phyloP scores from a whole-genome alignment of 2,113 vertebrate genomes.

The Spilogale gracilis region DNA sequence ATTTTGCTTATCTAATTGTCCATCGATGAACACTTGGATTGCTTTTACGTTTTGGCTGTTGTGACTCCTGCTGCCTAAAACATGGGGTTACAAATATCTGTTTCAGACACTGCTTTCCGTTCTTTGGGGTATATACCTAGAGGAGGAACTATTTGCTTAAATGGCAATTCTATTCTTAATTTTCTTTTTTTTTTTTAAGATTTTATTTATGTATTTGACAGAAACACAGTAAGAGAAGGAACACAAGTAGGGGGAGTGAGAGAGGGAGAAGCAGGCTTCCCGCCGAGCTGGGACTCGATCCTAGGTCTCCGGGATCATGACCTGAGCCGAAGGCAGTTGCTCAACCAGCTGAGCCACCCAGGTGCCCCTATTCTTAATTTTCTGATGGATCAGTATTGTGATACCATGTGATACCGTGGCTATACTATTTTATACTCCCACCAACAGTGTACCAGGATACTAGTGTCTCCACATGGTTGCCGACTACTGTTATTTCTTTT shows the following conservation, averaged over 20 bases:
- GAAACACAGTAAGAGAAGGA: no score
- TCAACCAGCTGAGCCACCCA: no score
- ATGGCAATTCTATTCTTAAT: not conserved
- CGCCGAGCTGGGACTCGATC: no score
- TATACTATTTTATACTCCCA: not conserved
- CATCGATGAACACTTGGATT: not conserved
- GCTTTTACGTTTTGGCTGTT: not conserved
- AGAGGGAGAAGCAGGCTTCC: no score
- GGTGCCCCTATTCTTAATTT: not conserved
- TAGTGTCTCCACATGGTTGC: not conserved
- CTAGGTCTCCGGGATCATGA: no score
- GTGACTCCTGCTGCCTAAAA: not conserved
- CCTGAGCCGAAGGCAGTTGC: no score
- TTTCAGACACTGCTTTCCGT: not conserved
- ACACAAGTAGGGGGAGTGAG: no score
- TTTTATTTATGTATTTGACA: no score
- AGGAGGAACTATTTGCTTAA: not conserved
- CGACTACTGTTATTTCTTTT: not conserved
- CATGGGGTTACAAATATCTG: not conserved
- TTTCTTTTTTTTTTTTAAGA: not conserved
- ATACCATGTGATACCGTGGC: not conserved
- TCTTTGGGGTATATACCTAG: not conserved
- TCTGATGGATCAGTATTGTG: not conserved
- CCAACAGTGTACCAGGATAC: not conserved
- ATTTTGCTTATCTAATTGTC: not conserved